Percentiles rank a stretch among this genome's conserved stretches.
Evolutionary conservation across 1,140 invertebrate species (phyloP).

Genomic region (Asobara japonica): DNA sequence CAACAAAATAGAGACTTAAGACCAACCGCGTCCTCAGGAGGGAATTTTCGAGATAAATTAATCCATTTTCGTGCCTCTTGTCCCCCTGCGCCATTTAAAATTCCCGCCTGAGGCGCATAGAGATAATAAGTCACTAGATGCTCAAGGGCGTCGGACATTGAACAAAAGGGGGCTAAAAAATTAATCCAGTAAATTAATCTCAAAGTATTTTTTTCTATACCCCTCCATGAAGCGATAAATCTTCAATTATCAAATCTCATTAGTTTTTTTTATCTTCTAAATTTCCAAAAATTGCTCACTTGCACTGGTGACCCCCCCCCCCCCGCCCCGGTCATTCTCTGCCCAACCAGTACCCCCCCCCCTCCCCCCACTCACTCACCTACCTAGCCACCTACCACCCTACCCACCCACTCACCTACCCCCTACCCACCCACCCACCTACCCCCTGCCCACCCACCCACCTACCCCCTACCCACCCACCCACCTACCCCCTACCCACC

Average conservation of each 20-base stretch:
- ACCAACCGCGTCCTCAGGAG: not conserved
- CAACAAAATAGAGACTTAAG: not conserved
- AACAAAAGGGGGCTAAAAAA: not conserved
- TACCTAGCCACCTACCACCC: no score
- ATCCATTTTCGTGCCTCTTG: conserved; percentile 1
- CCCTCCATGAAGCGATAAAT: no score
- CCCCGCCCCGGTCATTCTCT: no score
- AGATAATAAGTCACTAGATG: not conserved
- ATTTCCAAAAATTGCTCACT: no score
- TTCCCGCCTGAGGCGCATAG: not conserved
- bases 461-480: no score
- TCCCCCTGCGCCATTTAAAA: not conserved
- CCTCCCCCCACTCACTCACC: no score
- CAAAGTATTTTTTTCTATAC: not conserved
- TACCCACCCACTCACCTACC: no score
- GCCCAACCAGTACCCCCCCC: no score
- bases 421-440: no score
- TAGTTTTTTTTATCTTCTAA: not conserved
- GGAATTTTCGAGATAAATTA: conserved; percentile 12
- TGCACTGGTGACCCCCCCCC: no score
- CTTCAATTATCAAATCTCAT: not conserved
- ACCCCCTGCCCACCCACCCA: no score
- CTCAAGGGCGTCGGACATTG: not conserved
- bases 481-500: no score
- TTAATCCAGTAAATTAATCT: conserved; percentile 1